Evolutionary conservation across 2,888 invertebrate species (phyloP), one percentile per base, ranked within the genome.

Genomic region (Apodemia duryi): DNA sequence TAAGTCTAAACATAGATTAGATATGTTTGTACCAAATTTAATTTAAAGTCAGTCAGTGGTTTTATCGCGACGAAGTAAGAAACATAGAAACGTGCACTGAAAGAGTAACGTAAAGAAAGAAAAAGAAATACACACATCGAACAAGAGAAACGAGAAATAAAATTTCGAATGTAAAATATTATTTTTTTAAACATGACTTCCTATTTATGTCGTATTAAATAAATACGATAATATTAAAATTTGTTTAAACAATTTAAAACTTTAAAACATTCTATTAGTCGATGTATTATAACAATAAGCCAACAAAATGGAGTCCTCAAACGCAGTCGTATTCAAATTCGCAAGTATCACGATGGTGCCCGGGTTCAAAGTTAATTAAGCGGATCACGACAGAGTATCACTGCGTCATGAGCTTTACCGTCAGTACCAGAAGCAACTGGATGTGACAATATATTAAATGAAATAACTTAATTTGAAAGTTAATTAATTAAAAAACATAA

Each of bases 311-410:
- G 71, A 72, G 71, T 70, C 52, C 62, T 72, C 69, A 72, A 71
- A 73, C 67, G 69, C 70, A 67, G 68, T 72, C 69, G 72, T 73
- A 75, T 74, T 74, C 74, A 80, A 79, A 80, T 79, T 74, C 73
- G 73, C 75, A 75, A 74, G 71, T 69, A 76, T 78, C 78, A 76
- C 77, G 79, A 80, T 72, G 72, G 69, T 70, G 70, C 73, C 72
- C 71, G 71, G 70, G 77, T 74, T 76, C 72, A 75, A 74, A 76
- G 78, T 81, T 88, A 88, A 88, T 88, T 86, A 88, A 84, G 79
- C 75, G 71, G 75, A 76, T 79, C 86, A 86, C 86, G 86, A 84
- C 82, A 77, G 75, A 75, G 75, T 73, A 73, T 73, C 79, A 76
- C 75, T 77, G 74, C 73, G 73, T 78, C 79, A 75, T 74, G 75